These are phyloP conservation scores for Poeciliopsis infans DNA, from an alignment of 2,797 vertebrate species.

Conservation along the genomic window DNA sequence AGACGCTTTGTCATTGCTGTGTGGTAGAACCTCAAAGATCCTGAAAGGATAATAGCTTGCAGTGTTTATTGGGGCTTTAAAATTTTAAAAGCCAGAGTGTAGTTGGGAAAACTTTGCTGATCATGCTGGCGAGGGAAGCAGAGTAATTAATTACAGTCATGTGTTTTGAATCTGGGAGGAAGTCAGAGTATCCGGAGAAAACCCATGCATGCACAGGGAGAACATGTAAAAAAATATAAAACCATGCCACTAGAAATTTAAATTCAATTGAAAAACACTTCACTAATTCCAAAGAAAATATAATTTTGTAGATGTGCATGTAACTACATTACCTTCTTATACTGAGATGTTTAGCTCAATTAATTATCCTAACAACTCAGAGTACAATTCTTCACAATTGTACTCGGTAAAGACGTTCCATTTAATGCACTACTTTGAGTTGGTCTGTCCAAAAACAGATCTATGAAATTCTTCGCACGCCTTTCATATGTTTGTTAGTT, in stretches of 20 bases:
- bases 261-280: neutral
- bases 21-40: slow-evolving; percentile 17
- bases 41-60: slow-evolving; percentile 31
- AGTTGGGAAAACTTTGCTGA: slow-evolving; percentile 62
- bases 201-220: neutral
- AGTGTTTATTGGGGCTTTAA: slow-evolving; percentile 53
- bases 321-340: neutral
- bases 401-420: neutral
- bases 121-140: slow-evolving; percentile 37
- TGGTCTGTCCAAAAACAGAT: neutral
- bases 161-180: neutral
- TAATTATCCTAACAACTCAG: neutral
- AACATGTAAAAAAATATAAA: neutral
- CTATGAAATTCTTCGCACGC: neutral
- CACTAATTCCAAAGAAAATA: neutral
- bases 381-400: neutral
- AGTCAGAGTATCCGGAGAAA: neutral
- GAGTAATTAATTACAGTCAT: slow-evolving; percentile 9
- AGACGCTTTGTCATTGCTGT: slow-evolving; percentile 38
- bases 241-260: neutral
- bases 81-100: slow-evolving; percentile 46
- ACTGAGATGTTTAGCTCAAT: neutral
- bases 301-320: neutral
- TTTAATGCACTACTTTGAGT: neutral
- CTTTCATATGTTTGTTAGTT: neutral